Evolutionary conservation across 1,140 invertebrate species (phyloP).

Genomic region (Drosophila busckii): DNA sequence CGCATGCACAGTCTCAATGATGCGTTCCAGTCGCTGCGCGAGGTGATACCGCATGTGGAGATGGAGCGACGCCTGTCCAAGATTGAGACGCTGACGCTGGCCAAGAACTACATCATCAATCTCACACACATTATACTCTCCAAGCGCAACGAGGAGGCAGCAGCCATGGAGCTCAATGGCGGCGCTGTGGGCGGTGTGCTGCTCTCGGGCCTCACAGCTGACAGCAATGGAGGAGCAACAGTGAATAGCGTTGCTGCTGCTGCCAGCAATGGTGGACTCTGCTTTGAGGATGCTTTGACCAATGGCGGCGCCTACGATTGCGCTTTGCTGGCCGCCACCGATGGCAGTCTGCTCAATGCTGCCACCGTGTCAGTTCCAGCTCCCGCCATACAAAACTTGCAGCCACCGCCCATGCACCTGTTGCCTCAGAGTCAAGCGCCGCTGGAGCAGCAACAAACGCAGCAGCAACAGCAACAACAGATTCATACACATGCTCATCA

Average conservation of each 20-base stretch:
- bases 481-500: constrained; percentile 27
- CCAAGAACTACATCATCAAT: constrained; percentile 94
- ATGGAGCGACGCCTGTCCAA: constrained; percentile 91
- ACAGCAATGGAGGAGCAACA: constrained; percentile 7
- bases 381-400: constrained; percentile 43
- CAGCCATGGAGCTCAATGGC: constrained; percentile 67
- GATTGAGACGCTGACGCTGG: constrained; percentile 92
- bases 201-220: constrained; percentile 41
- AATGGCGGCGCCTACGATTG: constrained; percentile 54
- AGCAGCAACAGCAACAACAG: constrained; percentile 33
- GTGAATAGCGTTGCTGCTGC: constrained; percentile 7
- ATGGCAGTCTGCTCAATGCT: constrained; percentile 46
- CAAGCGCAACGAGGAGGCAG: constrained; percentile 78
- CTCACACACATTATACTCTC: constrained; percentile 89
- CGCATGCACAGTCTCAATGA: constrained; percentile 94
- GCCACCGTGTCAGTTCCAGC: constrained; percentile 34
- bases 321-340: constrained; percentile 52
- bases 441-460: constrained; percentile 39
- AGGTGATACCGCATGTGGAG: constrained; percentile 93
- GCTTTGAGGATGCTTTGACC: constrained; percentile 54
- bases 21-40: constrained; percentile 90
- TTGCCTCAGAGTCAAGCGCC: constrained; percentile 21
- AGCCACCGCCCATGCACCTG: constrained; percentile 54
- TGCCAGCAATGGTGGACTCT: constrained; percentile 24
- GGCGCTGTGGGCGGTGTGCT: constrained; percentile 56